Evolutionary conservation across 2,113 vertebrate species (phyloP), one percentile per base, ranked within the genome.

Genomic region (Copsychus sechellarum): DNA sequence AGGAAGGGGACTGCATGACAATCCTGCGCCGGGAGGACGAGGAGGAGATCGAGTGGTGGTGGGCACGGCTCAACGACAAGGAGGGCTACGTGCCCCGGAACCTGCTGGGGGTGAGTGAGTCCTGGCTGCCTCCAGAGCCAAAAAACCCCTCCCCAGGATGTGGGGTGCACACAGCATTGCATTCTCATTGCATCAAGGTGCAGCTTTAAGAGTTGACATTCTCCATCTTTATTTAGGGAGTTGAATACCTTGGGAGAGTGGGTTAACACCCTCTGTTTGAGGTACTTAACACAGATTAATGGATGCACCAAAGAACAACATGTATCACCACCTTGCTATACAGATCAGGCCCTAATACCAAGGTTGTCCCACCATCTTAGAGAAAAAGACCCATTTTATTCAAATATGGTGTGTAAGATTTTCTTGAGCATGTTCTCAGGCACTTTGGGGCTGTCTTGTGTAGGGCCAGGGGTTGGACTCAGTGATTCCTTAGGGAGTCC

Each of bases 31-130:
- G 99, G 56, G 99, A 99, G 67, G 99, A 99, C 13, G 99, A 99
- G 77, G 98, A 99, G 2, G 99, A 99, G 82, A 97, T 98, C 0
- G 99, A 99, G 50, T 99, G 99, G 99, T 99, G 99, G 99, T 99
- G 99, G 99, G 99, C 99, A 0, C 98, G 98, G 56, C 98, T 98
- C 64, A 98, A 96, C 0, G 98, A 99, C 88, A 95, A 92, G 15
- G 99, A 99, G 85, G 99, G 99, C 29, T 99, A 99, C 2, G 98
- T 99, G 26, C 98, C 99, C 13, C 98, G 99, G 34, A 99, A 99
- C 92, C 96, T 99, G n/a, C 98, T 99, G 5, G 99, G 99, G 96
- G 99, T 99, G 87, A 98, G 99, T 98, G 86, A 98, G 99, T 97
- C 64, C 64, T 86, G 58, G 4, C 8, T n/a, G 1, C 10, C 56